Base-by-base conservation (phyloP, 2,797 vertebrate species). In the Ceryle rudis region DNA sequence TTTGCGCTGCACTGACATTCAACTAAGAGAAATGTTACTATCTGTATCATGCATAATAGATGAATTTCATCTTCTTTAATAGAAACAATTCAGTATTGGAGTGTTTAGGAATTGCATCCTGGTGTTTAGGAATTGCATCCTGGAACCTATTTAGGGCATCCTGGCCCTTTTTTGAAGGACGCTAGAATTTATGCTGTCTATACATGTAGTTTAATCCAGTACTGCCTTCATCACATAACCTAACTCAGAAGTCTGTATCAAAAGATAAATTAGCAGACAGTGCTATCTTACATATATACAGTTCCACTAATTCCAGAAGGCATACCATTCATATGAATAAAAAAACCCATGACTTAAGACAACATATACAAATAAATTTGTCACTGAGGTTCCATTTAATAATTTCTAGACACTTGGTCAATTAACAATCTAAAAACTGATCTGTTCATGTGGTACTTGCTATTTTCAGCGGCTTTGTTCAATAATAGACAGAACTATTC, bases 361-460 rank as follows among this genome's bases (percentile, higher is more conserved):
- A 92, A 61, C 17, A 55, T 31, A 62, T 3, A 26, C 11, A 83
- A 90, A 94, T n/a, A 88, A 81, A 83, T 88, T 61, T 37, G 41
- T 54, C 54, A 58, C 51, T 49, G 33, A 79, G 17, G 29, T 81
- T 96, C 31, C 3, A 2, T 73, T 92, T 83, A 81, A 67, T 62
- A 10, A 51, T 86, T 93, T 69, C 23, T 42, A 83, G 26, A 42
- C 37, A 46, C 20, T 37, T 62, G 52, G 28, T 47, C 47, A 89
- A 89, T 60, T 85, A 95, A 69, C 6, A 58, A 92, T 29, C 42
- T 77, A 66, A 92, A 80, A 18, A 52, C 31, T 33, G 41, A 22
- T 28, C 22, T 81, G 37, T 85, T 89, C 44, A 37, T 25, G 33
- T 49, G 42, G 41, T 29, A 46, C 3, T 33, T 83, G 14, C 5